Conservation (phyloP, 2,113 vertebrate species). For the Archilochus colubris region DNA sequence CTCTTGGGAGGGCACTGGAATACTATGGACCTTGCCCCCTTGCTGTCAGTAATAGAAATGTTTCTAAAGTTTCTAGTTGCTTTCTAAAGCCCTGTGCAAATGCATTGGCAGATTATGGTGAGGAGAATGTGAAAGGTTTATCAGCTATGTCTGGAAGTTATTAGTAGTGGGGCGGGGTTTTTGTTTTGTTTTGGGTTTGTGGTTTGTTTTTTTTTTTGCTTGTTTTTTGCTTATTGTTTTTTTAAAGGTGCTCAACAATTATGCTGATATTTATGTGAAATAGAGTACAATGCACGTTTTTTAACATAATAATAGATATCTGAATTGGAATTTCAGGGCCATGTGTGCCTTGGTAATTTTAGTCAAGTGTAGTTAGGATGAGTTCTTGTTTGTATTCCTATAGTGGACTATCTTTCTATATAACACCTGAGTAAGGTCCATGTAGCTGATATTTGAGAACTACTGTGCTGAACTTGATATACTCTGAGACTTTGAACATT, state of each 20-base stretch:
- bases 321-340: not conserved
- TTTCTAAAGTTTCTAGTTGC: not conserved
- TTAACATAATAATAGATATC: not conserved
- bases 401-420: fast-evolving
- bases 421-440: not conserved
- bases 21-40: not conserved
- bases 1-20: not conserved
- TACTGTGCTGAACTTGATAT: not conserved
- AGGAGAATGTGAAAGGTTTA: not conserved
- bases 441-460: not conserved
- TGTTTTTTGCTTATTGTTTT: not conserved
- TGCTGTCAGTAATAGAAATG: not conserved
- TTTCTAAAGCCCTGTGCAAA: not conserved
- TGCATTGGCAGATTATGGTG: not conserved
- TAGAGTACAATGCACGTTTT: not conserved
- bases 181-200: too few species aligned
- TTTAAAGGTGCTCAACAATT: not conserved
- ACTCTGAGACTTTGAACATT: not conserved
- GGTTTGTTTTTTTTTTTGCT: too few species aligned
- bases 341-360: not conserved
- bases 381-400: not conserved
- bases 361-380: not conserved
- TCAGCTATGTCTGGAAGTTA: not conserved
- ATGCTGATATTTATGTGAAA: not conserved
- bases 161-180: not conserved